These are phyloP conservation scores for Euwallacea fornicatus DNA, from an alignment of 1,140 invertebrate species.

Conservation along the genomic window DNA sequence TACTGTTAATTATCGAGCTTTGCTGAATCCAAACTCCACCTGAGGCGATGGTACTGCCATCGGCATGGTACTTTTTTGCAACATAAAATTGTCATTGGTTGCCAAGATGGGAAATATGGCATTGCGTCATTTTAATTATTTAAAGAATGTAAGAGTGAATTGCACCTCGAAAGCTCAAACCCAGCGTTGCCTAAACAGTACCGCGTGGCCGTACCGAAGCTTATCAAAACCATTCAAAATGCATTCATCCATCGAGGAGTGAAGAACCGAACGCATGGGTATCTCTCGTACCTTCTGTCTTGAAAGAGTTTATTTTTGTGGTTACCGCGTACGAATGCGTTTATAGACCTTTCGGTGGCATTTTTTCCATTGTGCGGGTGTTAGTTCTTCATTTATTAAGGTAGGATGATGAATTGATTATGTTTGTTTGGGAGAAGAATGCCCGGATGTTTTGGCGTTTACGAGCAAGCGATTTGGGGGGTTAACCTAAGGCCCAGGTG, in stretches of 20 bases:
- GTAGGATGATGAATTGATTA: neutral
- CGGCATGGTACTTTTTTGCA: too few species aligned
- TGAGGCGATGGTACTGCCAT: too few species aligned
- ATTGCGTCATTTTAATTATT: constrained; percentile 29
- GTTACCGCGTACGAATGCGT: constrained; percentile 1
- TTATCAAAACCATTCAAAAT: constrained; percentile 32
- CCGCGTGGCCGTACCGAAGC: constrained; percentile 10
- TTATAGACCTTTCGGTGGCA: constrained; percentile 11
- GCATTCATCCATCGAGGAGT: constrained; percentile 30
- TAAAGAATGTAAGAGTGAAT: constrained; percentile 26
- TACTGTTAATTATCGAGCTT: too few species aligned
- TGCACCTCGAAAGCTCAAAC: constrained; percentile 11
- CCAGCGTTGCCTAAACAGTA: constrained; percentile 13
- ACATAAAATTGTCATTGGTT: neutral
- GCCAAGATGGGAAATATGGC: constrained; percentile 1
- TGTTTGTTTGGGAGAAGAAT: too few species aligned
- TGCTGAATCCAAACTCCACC: too few species aligned
- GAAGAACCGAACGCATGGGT: constrained; percentile 21
- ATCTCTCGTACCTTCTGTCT: constrained; percentile 9
- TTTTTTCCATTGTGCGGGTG: neutral
- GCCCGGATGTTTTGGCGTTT: too few species aligned
- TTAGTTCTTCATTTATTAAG: constrained; percentile 18
- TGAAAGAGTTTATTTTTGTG: constrained; percentile 20
- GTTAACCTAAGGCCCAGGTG: too few species aligned
- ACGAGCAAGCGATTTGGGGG: too few species aligned